These are phyloP conservation scores for Microctenopoma lineatum DNA, from an alignment of 2,797 vertebrate genomes.

Conservation along the genomic window DNA sequence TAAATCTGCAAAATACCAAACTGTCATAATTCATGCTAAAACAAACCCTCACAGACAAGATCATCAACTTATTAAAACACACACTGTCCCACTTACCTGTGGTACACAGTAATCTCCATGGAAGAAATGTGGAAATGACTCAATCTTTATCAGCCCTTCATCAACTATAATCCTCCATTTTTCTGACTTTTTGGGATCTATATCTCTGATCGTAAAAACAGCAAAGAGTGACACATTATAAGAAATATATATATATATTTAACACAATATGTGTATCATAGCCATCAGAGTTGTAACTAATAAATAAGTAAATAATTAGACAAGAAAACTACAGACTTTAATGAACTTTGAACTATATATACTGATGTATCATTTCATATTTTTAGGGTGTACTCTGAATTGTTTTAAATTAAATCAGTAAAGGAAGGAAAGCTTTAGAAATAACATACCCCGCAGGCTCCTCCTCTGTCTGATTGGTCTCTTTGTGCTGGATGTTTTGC, in stretches of 20 bases:
- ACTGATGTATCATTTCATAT: not conserved
- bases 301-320: no score
- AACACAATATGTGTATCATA: no score
- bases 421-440: not conserved
- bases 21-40: not conserved
- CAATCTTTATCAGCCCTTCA: constrained; percentile 68
- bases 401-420: not conserved
- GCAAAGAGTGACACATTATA: not conserved
- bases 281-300: no score
- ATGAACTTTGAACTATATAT: not conserved
- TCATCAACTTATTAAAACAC: not conserved
- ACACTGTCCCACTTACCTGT: constrained; percentile 44
- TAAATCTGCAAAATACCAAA: not conserved
- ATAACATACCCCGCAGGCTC: constrained; percentile 44
- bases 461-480: constrained; percentile 18
- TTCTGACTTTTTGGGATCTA: constrained; percentile 20
- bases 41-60: not conserved
- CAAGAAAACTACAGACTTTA: no score
- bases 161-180: constrained; percentile 74
- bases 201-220: constrained; percentile 46
- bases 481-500: constrained; percentile 16
- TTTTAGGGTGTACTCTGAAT: not conserved
- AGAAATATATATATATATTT: not conserved
- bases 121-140: constrained; percentile 78
- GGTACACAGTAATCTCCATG: constrained; percentile 80